phyloP scores from a whole-genome alignment of 2,888 invertebrate species.

The Smittia sp. region DNA sequence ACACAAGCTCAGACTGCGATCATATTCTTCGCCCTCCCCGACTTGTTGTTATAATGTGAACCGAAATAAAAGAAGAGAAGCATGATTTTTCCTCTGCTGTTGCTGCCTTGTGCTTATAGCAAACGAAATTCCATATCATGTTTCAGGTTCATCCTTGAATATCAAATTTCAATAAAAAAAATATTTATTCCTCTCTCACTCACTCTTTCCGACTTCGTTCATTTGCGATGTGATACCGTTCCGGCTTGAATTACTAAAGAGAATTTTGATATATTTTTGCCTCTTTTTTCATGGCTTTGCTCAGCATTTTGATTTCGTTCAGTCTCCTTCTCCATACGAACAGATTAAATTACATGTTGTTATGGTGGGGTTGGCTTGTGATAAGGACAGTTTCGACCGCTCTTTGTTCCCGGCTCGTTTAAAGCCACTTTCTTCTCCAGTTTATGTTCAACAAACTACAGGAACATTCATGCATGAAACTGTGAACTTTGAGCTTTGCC shows the following conservation, averaged over 20 bases:
- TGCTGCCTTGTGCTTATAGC: neutral
- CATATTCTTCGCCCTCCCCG: conserved; percentile 13
- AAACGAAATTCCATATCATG: conserved; percentile 25
- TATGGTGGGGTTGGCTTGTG: neutral
- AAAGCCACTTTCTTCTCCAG: no score
- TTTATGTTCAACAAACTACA: no score
- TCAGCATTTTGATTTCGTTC: neutral
- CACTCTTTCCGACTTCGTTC: neutral
- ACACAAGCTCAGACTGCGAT: conserved; percentile 17
- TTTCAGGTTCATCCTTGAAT: conserved; percentile 34
- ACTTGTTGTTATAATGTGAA: conserved; percentile 1
- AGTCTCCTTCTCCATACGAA: neutral
- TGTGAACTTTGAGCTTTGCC: no score
- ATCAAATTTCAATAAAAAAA: conserved; percentile 36
- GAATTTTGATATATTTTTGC: conserved; percentile 20
- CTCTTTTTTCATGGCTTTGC: neutral
- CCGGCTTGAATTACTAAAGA: conserved; percentile 21
- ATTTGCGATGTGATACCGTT: conserved; percentile 25
- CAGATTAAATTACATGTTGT: neutral
- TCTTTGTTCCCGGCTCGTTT: no score
- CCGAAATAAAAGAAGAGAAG: conserved; percentile 13
- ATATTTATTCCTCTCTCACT: neutral
- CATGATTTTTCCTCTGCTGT: conserved; percentile 1
- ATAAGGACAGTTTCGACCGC: neutral
- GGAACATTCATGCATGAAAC: no score